Evolutionary conservation across 2,113 vertebrate genomes (phyloP).

Genomic region (Syngnathus typhle): DNA sequence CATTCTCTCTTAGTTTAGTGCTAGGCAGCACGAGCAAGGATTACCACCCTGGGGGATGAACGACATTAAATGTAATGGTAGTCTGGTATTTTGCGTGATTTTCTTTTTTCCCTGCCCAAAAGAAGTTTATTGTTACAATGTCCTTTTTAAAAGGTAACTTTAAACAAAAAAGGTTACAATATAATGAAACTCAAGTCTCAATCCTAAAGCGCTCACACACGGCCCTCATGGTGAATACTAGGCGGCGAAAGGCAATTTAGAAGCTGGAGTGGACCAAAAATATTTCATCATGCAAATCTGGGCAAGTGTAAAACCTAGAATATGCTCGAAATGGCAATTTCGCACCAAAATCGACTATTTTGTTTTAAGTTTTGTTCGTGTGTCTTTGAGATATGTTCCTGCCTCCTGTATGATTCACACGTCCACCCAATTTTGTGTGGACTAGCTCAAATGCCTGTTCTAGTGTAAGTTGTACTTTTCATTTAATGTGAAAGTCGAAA

Average conservation of each 20-base stretch:
- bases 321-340: no score
- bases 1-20: conserved; percentile 13
- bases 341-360: no score
- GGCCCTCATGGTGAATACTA: no score
- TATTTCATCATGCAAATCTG: no score
- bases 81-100: not conserved
- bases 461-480: not conserved
- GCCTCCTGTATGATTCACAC: no score
- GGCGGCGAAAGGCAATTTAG: no score
- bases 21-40: not conserved
- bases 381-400: not conserved
- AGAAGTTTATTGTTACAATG: not conserved
- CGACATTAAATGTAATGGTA: no score
- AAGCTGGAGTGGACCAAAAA: no score
- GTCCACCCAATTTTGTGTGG: not conserved
- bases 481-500: not conserved
- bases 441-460: not conserved
- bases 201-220: not conserved
- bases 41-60: no score
- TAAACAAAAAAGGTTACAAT: not conserved
- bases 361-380: no score
- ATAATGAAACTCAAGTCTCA: not conserved
- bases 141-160: not conserved
- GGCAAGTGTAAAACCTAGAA: no score
- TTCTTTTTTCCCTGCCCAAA: not conserved